Percentiles rank a stretch among this genome's conserved stretches.
These are phyloP conservation scores for Salarias fasciatus DNA, from an alignment of 2,797 vertebrate species.

Conservation along the genomic window DNA sequence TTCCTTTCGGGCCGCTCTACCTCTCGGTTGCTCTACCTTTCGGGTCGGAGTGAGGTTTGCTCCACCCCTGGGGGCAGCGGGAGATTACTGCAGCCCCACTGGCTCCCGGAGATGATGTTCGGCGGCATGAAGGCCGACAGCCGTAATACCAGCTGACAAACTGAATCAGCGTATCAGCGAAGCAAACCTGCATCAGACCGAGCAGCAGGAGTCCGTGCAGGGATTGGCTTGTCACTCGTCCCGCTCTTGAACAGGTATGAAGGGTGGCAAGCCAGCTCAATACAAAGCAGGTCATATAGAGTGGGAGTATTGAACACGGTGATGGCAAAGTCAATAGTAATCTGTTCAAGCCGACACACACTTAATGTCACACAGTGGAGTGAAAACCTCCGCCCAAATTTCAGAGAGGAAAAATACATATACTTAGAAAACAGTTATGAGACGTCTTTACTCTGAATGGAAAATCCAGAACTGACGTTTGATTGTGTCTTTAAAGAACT, in stretches of 20 bases:
- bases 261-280: constrained; percentile 29
- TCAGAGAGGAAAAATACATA: no score
- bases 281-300: constrained; percentile 12
- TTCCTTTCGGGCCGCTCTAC: no score
- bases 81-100: constrained; percentile 11
- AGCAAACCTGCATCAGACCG: constrained; percentile 12
- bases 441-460: no score
- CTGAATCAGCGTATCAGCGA: constrained; percentile 30
- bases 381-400: no score
- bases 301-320: not conserved
- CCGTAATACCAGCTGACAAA: constrained; percentile 43
- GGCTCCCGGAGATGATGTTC: constrained; percentile 20
- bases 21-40: constrained; percentile 4
- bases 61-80: not conserved
- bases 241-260: constrained; percentile 24
- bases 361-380: no score
- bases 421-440: no score
- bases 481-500: no score
- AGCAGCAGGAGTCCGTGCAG: constrained; percentile 6
- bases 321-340: no score
- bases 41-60: not conserved
- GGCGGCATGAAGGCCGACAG: constrained; percentile 16
- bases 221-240: constrained; percentile 31
- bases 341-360: no score
- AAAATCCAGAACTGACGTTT: no score